phyloP scores from a whole-genome alignment of 1,140 invertebrate genomes.

The Halictus rubicundus region DNA sequence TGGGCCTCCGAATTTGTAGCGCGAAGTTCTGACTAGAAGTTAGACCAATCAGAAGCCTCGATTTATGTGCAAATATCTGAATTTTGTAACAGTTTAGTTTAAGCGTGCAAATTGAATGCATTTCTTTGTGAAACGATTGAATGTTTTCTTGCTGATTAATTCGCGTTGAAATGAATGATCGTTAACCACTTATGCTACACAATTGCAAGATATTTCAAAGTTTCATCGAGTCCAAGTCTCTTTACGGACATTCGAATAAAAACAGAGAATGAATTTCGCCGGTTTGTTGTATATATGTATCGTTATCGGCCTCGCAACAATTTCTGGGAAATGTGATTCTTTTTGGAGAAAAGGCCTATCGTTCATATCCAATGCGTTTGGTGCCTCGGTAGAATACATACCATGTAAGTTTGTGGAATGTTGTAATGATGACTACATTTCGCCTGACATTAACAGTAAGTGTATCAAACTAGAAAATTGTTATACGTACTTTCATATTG shows the following conservation, averaged over 20 bases:
- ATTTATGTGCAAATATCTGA: neutral
- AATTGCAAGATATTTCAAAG: neutral
- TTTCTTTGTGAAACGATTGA: neutral
- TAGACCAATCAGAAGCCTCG: slow-evolving; percentile 1
- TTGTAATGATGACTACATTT: slow-evolving; percentile 77
- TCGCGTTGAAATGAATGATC: neutral
- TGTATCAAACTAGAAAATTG: slow-evolving; percentile 24
- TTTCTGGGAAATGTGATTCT: slow-evolving; percentile 18
- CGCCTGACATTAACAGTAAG: slow-evolving; percentile 66
- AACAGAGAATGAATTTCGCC: slow-evolving; percentile 41
- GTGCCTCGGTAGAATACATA: neutral
- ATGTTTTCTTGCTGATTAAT: neutral
- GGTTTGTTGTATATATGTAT: neutral
- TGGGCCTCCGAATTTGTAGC: neutral
- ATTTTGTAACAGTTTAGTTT: neutral
- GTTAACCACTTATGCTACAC: neutral
- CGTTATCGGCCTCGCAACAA: neutral
- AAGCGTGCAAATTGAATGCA: neutral
- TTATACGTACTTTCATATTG: neutral
- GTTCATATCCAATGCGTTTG: no score
- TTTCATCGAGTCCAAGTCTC: neutral
- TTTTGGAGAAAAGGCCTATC: neutral
- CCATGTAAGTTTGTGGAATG: slow-evolving; percentile 76
- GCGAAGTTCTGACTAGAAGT: neutral
- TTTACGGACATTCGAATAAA: neutral